Evolutionary conservation across 1,140 invertebrate genomes (phyloP).

Genomic region (Reticulitermes speratus): DNA sequence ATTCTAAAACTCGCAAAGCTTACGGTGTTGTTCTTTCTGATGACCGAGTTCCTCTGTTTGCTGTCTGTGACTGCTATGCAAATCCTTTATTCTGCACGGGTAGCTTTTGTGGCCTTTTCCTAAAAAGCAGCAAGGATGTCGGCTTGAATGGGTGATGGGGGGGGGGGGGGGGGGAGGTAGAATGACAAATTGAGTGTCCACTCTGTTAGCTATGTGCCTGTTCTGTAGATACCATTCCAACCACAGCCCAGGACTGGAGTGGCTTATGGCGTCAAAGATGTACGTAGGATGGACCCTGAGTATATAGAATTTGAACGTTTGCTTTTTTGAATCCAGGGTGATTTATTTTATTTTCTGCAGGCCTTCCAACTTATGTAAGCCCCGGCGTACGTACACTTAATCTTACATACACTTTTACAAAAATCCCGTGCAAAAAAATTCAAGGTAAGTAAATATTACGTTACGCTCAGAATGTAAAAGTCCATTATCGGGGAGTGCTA

Average conservation of each 20-base stretch:
- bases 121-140: background rate
- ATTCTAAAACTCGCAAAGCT: background rate
- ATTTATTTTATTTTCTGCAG: too few species aligned
- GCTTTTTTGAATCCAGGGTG: too few species aligned
- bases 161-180: background rate
- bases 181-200: slow-evolving; percentile 18
- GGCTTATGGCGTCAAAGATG: background rate
- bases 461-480: too few species aligned
- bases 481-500: too few species aligned
- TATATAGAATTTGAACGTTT: too few species aligned
- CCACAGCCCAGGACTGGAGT: background rate
- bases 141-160: background rate
- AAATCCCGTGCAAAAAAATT: too few species aligned
- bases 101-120: slow-evolving; percentile 14
- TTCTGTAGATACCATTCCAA: background rate
- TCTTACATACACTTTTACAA: too few species aligned
- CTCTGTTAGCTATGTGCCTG: background rate
- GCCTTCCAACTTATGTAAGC: too few species aligned
- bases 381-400: too few species aligned
- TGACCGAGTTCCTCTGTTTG: background rate
- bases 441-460: too few species aligned
- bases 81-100: background rate
- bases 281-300: too few species aligned
- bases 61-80: background rate
- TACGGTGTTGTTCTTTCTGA: background rate